Conservation (phyloP, 35 echinoderm and acorn worm genomes). For the Ptychodera flava region DNA sequence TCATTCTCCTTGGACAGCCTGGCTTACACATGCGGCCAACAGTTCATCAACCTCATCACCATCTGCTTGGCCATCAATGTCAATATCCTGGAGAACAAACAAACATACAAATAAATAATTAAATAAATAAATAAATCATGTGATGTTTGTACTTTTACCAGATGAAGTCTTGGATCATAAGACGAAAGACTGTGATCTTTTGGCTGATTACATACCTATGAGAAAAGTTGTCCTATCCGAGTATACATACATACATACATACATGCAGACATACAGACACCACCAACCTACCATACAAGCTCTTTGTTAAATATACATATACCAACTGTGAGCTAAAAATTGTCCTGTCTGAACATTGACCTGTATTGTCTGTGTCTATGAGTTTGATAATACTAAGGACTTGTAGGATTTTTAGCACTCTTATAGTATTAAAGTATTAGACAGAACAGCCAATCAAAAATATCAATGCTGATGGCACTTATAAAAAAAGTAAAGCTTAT, state of each 20-base stretch:
- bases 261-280: too few species aligned
- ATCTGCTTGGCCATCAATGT: conserved; percentile 11
- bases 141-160: neutral
- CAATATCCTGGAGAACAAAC: neutral
- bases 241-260: neutral
- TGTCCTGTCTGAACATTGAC: too few species aligned
- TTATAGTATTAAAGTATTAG: too few species aligned
- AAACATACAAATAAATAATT: conserved; percentile 15
- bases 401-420: too few species aligned
- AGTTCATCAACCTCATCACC: conserved; percentile 34
- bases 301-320: too few species aligned
- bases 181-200: conserved; percentile 21
- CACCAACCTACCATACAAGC: too few species aligned
- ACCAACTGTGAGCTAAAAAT: too few species aligned
- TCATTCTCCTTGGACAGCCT: conserved; percentile 26
- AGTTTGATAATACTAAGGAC: too few species aligned
- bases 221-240: conserved; percentile 13
- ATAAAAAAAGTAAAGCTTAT: too few species aligned
- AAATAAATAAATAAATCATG: neutral
- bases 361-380: too few species aligned
- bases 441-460: too few species aligned
- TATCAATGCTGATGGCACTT: too few species aligned
- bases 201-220: conserved; percentile 28
- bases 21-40: conserved; percentile 35
- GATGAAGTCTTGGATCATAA: neutral